Conservation (phyloP, 2,113 vertebrate genomes). For the Cryptotis parvus region DNA sequence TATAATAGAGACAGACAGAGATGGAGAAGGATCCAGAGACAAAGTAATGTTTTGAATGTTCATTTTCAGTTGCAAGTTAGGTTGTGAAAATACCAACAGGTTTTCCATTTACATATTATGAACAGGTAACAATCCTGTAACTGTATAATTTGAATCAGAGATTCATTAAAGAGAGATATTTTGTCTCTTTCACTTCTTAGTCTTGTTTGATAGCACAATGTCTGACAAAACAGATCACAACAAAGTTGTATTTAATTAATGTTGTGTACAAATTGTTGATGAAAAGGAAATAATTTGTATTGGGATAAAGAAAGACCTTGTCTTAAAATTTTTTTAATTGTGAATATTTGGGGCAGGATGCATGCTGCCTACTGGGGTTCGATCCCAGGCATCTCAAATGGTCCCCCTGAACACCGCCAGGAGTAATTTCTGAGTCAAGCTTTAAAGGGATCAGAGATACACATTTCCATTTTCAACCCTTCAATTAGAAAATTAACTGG, state of each 20-base stretch:
- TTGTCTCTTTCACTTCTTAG: neutral
- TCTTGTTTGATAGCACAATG: neutral
- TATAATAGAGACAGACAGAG: neutral
- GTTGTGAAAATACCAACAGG: neutral
- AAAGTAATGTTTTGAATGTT: neutral
- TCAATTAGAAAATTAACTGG: neutral
- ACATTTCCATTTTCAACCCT: neutral
- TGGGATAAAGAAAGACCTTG: neutral
- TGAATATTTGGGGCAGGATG: too few species aligned
- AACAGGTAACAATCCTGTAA: neutral
- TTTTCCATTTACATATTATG: neutral
- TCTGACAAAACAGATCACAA: neutral
- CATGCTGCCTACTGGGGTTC: too few species aligned
- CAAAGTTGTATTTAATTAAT: neutral
- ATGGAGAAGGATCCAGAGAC: neutral
- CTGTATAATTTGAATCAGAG: neutral
- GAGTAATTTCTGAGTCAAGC: too few species aligned
- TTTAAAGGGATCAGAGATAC: neutral
- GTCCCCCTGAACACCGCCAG: too few species aligned
- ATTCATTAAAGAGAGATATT: neutral
- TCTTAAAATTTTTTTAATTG: neutral
- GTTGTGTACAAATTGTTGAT: neutral
- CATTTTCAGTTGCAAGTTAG: neutral
- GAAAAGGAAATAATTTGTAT: neutral
- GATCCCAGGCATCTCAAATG: too few species aligned